Conservation (phyloP, 2,113 vertebrate genomes). For the Nyctereutes procyonoides region DNA sequence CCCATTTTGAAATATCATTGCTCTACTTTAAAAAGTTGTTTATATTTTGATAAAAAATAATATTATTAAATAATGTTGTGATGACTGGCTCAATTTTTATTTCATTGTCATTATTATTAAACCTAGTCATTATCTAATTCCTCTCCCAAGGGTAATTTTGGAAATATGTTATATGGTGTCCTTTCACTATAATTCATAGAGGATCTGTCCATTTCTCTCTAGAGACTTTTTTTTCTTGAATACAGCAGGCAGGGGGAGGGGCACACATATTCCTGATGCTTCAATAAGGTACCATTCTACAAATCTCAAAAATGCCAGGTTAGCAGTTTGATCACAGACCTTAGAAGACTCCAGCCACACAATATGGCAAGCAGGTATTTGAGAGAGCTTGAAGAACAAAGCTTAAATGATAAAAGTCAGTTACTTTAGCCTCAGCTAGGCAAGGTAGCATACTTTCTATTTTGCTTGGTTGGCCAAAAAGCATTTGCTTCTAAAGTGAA, state of each 20-base stretch:
- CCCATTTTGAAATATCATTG: neutral
- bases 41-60: slow-evolving; percentile 38
- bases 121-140: neutral
- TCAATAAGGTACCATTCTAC: neutral
- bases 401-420: neutral
- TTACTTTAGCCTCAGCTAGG: neutral
- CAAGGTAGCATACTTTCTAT: neutral
- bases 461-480: neutral
- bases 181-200: neutral
- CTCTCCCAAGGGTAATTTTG: slow-evolving; percentile 31
- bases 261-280: neutral
- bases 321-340: neutral
- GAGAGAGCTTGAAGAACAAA: neutral
- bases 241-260: neutral
- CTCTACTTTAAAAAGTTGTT: slow-evolving; percentile 14
- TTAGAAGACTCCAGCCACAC: neutral
- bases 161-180: neutral
- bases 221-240: neutral
- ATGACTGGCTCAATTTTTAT: neutral
- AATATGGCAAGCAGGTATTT: neutral
- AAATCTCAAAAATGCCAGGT: neutral
- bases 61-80: slow-evolving; percentile 39
- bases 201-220: neutral
- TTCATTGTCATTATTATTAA: slow-evolving; percentile 22
- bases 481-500: slow-evolving; percentile 37